Evolutionary conservation across 2,888 invertebrate species (phyloP).

Genomic region (Napeogenes sylphis): DNA sequence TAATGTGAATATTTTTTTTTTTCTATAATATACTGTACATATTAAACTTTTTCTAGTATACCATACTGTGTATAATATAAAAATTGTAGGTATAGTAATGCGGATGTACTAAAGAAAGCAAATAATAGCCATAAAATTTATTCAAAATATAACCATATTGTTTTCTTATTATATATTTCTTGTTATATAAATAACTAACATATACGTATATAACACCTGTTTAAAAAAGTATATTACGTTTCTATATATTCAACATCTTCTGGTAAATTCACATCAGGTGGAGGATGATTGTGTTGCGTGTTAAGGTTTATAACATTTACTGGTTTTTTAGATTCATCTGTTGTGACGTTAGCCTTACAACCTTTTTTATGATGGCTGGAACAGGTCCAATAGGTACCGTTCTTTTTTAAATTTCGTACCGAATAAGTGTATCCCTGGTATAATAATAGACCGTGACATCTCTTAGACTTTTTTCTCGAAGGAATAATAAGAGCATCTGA

Average conservation of each 20-base stretch:
- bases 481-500: constrained; percentile 54
- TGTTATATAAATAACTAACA: too few species aligned
- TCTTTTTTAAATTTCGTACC: constrained; percentile 48
- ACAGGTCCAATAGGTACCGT: constrained; percentile 60
- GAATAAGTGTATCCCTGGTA: constrained; percentile 56
- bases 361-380: constrained; percentile 63
- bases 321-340: constrained; percentile 41
- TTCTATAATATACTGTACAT: too few species aligned
- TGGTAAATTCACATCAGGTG: constrained; percentile 41
- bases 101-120: neutral
- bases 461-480: constrained; percentile 40
- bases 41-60: too few species aligned
- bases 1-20: too few species aligned
- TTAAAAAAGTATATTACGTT: neutral
- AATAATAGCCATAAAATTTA: neutral
- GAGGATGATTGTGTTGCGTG: constrained; percentile 48
- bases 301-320: constrained; percentile 40
- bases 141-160: too few species aligned
- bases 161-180: too few species aligned
- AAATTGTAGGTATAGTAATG: neutral
- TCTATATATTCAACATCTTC: constrained; percentile 33
- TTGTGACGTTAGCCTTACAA: constrained; percentile 53
- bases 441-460: constrained; percentile 46
- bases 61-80: neutral
- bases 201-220: neutral